Percentiles rank a stretch among this genome's conserved stretches.
Conservation (phyloP, 2,888 invertebrate species). For the Bembecia ichneumoniformis region DNA sequence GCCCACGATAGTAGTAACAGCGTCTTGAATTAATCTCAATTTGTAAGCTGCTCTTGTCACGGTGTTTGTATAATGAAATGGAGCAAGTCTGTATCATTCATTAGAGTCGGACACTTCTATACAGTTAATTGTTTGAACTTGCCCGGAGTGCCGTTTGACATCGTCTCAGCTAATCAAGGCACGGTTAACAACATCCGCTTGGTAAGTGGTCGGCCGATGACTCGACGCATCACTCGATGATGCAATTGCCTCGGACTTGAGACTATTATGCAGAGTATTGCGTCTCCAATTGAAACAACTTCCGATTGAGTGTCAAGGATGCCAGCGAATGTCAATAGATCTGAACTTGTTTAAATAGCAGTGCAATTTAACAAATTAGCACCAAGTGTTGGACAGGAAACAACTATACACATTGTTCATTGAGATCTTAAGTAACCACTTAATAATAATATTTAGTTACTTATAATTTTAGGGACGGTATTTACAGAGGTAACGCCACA, state of each 20-base stretch:
- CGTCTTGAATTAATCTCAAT: conserved; percentile 65
- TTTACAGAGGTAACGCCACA: too few species aligned
- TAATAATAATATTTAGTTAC: too few species aligned
- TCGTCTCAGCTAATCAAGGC: conserved; percentile 67
- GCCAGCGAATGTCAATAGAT: conserved; percentile 31
- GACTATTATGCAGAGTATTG: conserved; percentile 34
- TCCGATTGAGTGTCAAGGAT: conserved; percentile 68
- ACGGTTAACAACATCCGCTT: conserved; percentile 68
- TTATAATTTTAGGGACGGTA: too few species aligned
- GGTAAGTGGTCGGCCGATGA: conserved; percentile 62
- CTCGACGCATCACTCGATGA: conserved; percentile 52
- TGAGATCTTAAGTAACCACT: too few species aligned
- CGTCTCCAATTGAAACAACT: conserved; percentile 45
- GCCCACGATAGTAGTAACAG: conserved; percentile 27
- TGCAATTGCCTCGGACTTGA: conserved; percentile 51
- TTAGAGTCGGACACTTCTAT: conserved; percentile 70
- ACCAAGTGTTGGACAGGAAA: neutral
- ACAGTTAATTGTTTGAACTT: conserved; percentile 72
- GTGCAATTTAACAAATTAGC: conserved; percentile 8
- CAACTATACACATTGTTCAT: neutral
- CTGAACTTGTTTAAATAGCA: conserved; percentile 10
- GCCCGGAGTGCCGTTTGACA: conserved; percentile 61
- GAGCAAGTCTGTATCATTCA: conserved; percentile 65
- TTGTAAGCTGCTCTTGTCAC: conserved; percentile 63
- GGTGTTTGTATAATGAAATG: conserved; percentile 66